Evolutionary conservation across 2,888 invertebrate species (phyloP), one percentile per base, ranked within the genome.

Genomic region (Machimus atricapillus): DNA sequence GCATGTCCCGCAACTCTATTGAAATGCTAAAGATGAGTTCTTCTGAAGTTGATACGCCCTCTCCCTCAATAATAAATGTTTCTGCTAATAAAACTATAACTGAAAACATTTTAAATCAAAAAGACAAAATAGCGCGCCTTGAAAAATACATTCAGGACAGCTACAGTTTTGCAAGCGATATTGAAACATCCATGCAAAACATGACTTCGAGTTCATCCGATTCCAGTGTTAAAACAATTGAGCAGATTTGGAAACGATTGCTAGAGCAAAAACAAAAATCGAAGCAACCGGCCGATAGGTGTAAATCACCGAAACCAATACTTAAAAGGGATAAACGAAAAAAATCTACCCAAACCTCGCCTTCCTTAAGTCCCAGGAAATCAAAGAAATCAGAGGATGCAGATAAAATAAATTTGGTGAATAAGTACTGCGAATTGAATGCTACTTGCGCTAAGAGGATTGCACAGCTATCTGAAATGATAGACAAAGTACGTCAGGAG

Each of bases 401-500:
- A 7, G 77, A 34, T 31, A 74, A 81, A 81, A n/a, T 86, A 19
- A 66, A 86, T 27, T 89, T 90, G 46, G 89, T 91, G 31, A 90
- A 90, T 16, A 93, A 93, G 76, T 94, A 94, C 87, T 92, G 94
- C 0, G 92, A 94, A 88, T 92, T 94, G 16, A 94, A 94, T 0
- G 93, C 93, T 76, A 93, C 92, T 76, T 94, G 94, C 86, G 93
- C 93, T 0, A 93, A 94, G 88, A 93, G 94, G 87, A 95, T 95
- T 77, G 93, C 93, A 1, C 93, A 94, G 87, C 90, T 95, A 7
- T 93, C 94, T 0, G 93, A 93, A 12, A 93, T 94, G 89, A 94
- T 95, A 16, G 92, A 93, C n/a, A 93, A 93, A 90, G 93, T 95
- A 7, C 93, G 95, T n/a, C 92, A 93, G 85, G 95, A 95, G 89